Conservation (phyloP, 2,888 invertebrate species). For the Pristionchus japonicus region DNA sequence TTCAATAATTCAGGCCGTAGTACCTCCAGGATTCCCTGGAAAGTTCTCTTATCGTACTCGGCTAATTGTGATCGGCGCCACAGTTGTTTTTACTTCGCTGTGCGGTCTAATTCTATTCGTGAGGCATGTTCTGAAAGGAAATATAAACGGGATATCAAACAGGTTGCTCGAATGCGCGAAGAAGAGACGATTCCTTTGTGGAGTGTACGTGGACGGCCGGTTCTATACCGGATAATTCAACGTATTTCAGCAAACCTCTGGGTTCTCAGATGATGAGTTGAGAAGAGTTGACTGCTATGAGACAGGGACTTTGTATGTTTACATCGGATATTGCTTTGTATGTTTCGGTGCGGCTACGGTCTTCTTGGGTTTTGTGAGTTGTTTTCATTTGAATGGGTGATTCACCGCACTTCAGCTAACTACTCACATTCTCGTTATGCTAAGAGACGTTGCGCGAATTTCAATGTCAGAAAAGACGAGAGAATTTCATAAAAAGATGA, state of each 20-base stretch:
- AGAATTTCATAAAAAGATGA: background rate
- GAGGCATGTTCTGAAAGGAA: background rate
- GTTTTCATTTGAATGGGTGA: too few species aligned
- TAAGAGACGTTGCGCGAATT: background rate
- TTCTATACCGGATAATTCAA: background rate
- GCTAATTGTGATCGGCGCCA: background rate
- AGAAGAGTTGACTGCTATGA: background rate
- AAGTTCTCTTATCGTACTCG: background rate
- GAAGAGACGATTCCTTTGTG: background rate
- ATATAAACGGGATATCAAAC: background rate
- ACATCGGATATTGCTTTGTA: background rate
- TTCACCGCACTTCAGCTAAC: background rate
- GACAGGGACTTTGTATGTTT: background rate
- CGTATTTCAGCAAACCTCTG: background rate
- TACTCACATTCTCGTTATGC: background rate
- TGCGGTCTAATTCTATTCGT: background rate
- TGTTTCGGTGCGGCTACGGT: background rate
- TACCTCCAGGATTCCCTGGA: background rate
- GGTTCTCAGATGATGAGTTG: background rate
- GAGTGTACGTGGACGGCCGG: background rate
- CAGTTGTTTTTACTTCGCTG: background rate
- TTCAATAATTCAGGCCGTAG: background rate
- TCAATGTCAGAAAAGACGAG: background rate
- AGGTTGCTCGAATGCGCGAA: background rate
- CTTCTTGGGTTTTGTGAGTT: too few species aligned